Evolutionary conservation across 2,797 vertebrate genomes (phyloP).

Genomic region (Sebastes ruberrimus): DNA sequence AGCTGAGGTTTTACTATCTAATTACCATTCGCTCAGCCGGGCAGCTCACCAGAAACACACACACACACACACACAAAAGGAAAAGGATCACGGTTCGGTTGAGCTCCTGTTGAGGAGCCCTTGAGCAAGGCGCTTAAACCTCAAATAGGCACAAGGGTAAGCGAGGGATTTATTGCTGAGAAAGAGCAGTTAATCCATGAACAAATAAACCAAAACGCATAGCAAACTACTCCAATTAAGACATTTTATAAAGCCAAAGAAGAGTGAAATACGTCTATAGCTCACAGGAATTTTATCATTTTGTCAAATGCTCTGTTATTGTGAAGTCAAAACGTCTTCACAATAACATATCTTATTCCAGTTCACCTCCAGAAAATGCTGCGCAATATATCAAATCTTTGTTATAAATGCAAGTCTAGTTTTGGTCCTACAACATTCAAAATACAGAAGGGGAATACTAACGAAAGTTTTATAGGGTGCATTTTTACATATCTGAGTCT

Average conservation of each 20-base stretch:
- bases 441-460: neutral
- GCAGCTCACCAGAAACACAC: constrained; percentile 47
- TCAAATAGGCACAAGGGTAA: neutral
- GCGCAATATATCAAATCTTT: too few species aligned
- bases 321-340: too few species aligned
- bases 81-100: neutral
- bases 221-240: neutral
- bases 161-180: neutral
- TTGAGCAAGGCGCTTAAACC: constrained; percentile 30
- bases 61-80: neutral
- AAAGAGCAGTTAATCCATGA: neutral
- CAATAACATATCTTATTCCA: too few species aligned
- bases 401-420: too few species aligned
- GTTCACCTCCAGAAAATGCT: too few species aligned
- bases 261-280: neutral
- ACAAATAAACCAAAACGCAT: neutral
- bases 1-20: constrained; percentile 66
- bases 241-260: neutral
- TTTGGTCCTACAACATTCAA: neutral
- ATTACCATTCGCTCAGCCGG: constrained; percentile 58
- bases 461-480: neutral
- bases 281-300: neutral
- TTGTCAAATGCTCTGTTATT: too few species aligned
- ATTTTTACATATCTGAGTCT: neutral
- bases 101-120: constrained; percentile 19